Evolutionary conservation across 2,797 vertebrate species (phyloP), one percentile per base, ranked within the genome.

Genomic region (Pelodytes ibericus): DNA sequence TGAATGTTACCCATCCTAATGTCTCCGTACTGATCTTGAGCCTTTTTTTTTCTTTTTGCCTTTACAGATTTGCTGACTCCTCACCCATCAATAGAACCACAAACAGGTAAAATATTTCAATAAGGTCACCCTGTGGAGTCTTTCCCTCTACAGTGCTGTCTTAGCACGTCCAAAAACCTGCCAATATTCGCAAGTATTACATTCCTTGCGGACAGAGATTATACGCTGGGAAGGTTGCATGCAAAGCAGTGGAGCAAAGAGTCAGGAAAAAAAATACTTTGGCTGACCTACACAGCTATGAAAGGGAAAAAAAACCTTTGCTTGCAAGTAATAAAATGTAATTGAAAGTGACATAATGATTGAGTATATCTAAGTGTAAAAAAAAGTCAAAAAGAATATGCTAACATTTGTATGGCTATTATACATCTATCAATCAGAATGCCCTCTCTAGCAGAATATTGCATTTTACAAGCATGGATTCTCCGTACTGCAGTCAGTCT

Each of bases 271-370:
- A 71, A 72, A 31, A 81, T 27, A 68, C 60, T 69, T 68, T 78
- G 53, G 56, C 75, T 74, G 75, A 74, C 75, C 75, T 78, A 65
- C 29, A 41, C 53, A 53, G 36, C 53, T 61, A 71, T 69, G 59
- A 26, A 58, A n/a, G n/a, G n/a, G n/a, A n/a, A n/a, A n/a, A 70
- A 36, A 80, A 71, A 68, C 49, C 62, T 60, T 56, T 79, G 70
- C 76, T 61, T 44, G 63, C 76, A 67, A 63, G 57, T 64, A 80
- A 77, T 66, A 81, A 22, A 49, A 81, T 58, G 79, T 41, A 83
- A 80, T 63, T 71, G 77, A 44, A 59, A 31, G 47, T 62, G 64
- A 53, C 62, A 81, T 33, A 27, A 31, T 64, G 73, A 84, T 29
- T 0, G 33, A 56, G 11, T 13, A 64, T 74, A 41, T 73, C 47